A percentile compares a stretch with the other conserved stretches of the same genome.
These are phyloP conservation scores for Leptoclinus maculatus DNA, from an alignment of 2,797 vertebrate species.

Conservation along the genomic window DNA sequence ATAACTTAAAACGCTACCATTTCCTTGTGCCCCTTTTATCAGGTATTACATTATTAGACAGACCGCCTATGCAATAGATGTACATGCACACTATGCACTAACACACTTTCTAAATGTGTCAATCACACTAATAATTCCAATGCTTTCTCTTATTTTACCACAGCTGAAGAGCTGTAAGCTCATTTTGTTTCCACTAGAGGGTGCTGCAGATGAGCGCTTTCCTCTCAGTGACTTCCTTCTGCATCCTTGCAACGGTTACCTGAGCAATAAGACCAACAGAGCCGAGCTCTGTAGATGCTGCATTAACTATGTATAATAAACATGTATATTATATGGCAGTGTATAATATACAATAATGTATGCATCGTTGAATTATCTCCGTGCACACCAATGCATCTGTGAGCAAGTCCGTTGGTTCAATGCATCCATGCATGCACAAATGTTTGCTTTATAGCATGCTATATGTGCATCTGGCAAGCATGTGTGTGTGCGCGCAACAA, in stretches of 20 bases:
- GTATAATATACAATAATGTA: not conserved
- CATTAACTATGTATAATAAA: not conserved
- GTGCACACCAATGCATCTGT: not conserved
- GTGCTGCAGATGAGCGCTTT: slow-evolving; percentile 67
- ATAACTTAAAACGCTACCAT: not conserved
- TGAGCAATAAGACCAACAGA: not conserved
- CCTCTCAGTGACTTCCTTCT: not conserved
- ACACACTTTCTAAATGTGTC: not conserved
- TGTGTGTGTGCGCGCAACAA: slow-evolving; percentile 41
- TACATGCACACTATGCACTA: not conserved
- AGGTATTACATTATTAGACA: not conserved
- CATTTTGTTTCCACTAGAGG: slow-evolving; percentile 68
- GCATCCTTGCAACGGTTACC: not conserved
- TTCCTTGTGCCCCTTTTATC: not conserved
- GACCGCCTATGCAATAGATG: not conserved
- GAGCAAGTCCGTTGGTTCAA: not conserved
- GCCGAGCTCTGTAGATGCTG: not conserved
- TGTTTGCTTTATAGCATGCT: not conserved
- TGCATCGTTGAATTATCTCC: not conserved
- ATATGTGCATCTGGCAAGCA: slow-evolving; percentile 40
- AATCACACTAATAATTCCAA: not conserved
- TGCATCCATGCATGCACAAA: not conserved
- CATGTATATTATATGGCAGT: not conserved
- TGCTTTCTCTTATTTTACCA: not conserved
- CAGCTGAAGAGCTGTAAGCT: not conserved